Base-by-base conservation (phyloP, 2,797 vertebrate species). In the Cynodonichthys magdalenae region DNA sequence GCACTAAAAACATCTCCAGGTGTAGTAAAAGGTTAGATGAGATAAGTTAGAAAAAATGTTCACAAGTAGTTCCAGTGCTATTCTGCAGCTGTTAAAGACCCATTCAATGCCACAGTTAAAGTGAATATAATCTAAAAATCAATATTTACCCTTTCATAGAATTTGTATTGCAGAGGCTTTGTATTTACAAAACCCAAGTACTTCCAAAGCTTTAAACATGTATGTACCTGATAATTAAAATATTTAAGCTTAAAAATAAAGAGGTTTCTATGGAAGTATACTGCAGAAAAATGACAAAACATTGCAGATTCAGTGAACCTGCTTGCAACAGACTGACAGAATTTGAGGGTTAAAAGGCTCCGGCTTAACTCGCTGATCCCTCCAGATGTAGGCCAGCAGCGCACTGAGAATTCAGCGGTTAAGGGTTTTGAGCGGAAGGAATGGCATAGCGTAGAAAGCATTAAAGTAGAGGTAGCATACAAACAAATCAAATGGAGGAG, bases 351-450 rank as follows among this genome's bases (percentile, higher is more conserved):
- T 89, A 84, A 91, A 87, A 88, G 74, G 77, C 87, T 80, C 66
- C 18, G 74, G 86, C 85, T 91, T 90, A 91, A 89, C 83, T 85
- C 81, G 85, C 71, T 87, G 83, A 90, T 89, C 86, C 85, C 70
- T 77, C 82, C 87, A 88, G 88, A 92, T 91, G 90, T 87, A 87
- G 85, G 87, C 65, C 74, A 79, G 66, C 77, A 31, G 51, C 41
- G 18, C 20, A 1, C 60, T 5, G 69, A 70, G 57, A 75, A 75
- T 69, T 60, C 63, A 59, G 51, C 63, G 53, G 60, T 69, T 65
- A 63, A 50, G 52, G 24, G 63, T 71, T 79, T 66, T 9, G 0
- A 73, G 59, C 7, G 1, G 45, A 12, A 45, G 53, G 48, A 69
- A 10, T 17, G 5, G 44, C 14, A 14, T 36, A 34, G 29, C 14